A percentile compares a stretch with the other conserved stretches of the same genome.
Conservation (phyloP, 1,140 invertebrate genomes). For the Aporrectodea caliginosa region DNA sequence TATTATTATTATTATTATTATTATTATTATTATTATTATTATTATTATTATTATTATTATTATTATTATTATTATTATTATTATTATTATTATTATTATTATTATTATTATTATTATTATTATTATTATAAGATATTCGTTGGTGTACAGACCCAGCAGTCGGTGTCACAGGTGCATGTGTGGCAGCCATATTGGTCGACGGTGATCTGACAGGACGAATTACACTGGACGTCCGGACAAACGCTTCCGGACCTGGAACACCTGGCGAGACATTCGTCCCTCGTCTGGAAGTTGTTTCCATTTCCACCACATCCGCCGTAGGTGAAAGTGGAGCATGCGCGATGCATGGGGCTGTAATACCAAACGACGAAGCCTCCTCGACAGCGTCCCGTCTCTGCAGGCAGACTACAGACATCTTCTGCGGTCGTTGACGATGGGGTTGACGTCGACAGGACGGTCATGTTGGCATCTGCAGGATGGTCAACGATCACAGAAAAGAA, state of each 20-base stretch:
- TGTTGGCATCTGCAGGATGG: neutral
- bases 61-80: too few relatives aligned
- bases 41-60: too few relatives aligned
- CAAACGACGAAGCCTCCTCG: neutral
- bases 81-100: too few relatives aligned
- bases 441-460: neutral
- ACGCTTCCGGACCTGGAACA: neutral
- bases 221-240: neutral
- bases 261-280: slow-evolving; percentile 66
- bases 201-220: neutral
- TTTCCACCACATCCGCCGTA: slow-evolving; percentile 82
- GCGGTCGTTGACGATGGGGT: neutral
- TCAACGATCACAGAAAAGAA: too few relatives aligned
- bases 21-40: too few relatives aligned
- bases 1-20: too few relatives aligned
- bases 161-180: neutral
- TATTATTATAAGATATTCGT: too few relatives aligned
- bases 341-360: neutral
- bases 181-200: neutral
- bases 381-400: neutral
- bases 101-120: too few relatives aligned
- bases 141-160: neutral
- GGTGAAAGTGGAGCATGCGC: slow-evolving; percentile 39
- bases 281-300: slow-evolving; percentile 73
- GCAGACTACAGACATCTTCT: neutral